phyloP scores from a whole-genome alignment of 2,888 invertebrate genomes.

The Mechanitis messenoides region DNA sequence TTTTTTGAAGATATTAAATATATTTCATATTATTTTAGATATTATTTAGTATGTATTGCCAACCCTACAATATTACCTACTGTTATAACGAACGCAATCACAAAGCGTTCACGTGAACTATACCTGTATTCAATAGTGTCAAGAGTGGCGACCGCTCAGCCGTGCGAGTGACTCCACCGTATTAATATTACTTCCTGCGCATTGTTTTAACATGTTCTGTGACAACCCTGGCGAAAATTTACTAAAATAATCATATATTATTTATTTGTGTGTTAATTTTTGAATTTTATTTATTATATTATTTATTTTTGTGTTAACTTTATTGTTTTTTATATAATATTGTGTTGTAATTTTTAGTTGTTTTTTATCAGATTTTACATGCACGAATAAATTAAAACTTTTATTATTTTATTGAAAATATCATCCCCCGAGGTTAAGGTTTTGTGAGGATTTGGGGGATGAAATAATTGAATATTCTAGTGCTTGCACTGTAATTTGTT shows the following conservation, averaged over 20 bases:
- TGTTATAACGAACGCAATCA: slow-evolving; percentile 12
- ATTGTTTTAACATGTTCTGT: no score
- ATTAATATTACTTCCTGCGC: neutral
- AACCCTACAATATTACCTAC: slow-evolving; percentile 14
- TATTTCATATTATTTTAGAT: no score
- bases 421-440: neutral
- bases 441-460: slow-evolving; percentile 4
- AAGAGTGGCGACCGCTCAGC: slow-evolving; percentile 1
- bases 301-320: no score
- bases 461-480: slow-evolving; percentile 11
- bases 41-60: neutral
- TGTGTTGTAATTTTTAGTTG: no score
- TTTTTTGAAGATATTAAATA: no score
- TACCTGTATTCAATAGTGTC: slow-evolving; percentile 11
- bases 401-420: neutral
- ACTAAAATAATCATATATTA: no score
- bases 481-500: slow-evolving; percentile 6
- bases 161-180: neutral
- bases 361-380: no score
- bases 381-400: neutral
- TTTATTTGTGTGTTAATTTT: no score
- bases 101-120: slow-evolving; percentile 13
- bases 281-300: no score
- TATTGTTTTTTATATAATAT: no score
- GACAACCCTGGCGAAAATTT: no score